phyloP scores from a whole-genome alignment of 2,113 vertebrate species.

The Piaya cayana region DNA sequence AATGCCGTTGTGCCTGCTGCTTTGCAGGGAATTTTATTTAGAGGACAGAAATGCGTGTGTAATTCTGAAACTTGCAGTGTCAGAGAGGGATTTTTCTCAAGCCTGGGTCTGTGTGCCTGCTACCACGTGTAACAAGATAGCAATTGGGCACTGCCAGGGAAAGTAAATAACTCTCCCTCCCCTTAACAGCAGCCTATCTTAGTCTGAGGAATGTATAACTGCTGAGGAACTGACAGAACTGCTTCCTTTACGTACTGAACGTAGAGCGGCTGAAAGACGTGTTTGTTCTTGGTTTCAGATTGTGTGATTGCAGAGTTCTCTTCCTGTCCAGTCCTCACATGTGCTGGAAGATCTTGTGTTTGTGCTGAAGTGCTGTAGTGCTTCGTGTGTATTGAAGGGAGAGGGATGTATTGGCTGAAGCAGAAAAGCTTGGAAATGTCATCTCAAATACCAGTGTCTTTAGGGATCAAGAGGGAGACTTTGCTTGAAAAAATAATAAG shows the following conservation, averaged over 20 bases:
- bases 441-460: background rate
- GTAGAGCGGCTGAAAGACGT: background rate
- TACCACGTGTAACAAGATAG: background rate
- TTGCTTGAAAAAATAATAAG: background rate
- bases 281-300: background rate
- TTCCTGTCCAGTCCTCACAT: background rate
- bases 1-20: background rate
- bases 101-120: background rate
- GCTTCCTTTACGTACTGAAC: background rate
- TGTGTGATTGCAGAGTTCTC: background rate
- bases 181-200: fast-evolving
- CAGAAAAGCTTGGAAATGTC: background rate
- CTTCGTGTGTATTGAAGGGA: background rate
- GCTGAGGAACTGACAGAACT: background rate
- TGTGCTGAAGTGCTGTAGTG: background rate
- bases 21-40: background rate
- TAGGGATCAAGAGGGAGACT: background rate
- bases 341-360: background rate
- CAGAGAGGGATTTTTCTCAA: background rate
- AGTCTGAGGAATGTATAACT: background rate
- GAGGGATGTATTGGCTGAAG: background rate
- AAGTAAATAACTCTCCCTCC: background rate
- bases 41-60: background rate
- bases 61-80: background rate
- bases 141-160: background rate